Base-by-base conservation (phyloP, 1,140 invertebrate species). In the Geopemphigus sp. region DNA sequence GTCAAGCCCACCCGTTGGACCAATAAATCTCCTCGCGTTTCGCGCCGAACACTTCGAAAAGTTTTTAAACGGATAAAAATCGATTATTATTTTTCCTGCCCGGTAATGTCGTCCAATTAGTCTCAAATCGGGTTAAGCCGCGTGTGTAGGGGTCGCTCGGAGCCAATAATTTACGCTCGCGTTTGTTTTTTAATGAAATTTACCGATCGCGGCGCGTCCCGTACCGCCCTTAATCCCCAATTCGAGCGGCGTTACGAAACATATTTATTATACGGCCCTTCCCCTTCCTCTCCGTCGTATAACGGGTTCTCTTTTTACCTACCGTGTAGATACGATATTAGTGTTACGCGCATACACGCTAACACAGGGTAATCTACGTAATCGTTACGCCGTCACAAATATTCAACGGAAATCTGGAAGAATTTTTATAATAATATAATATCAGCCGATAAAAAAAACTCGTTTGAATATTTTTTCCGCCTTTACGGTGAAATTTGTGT, bases 161-260 rank as follows among this genome's bases (percentile, higher is more conserved):
- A 72, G 26, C 47, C 50, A 54, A 72, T 54, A 72, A 53, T 29
- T 72, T 72, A 72, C 50, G 47, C 11, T 26, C 47, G 10, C 68
- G 68, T 72, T 72, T 54, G 24, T 72, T 54, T 72, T 72, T 54
- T 54, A 72, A 72, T n/a, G 47, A 72, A 72, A 72, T 72, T 29
- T 72, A 54, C 68, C 47, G 68, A 72, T 72, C 50, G 50, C 3
- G 5, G 50, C 10, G 12, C 12, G 3, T 24, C 22, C 24, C 17
- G 45, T 26, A 0, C 50, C 68, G 24, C 17, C 47, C 68, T 72
- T 72, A 72, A 54, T n/a, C 47, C 26, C 50, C 24, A 70, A 5
- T 70, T 19, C 47, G 47, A 70, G 50, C 50, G 53, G 12, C 63
- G 29, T 50, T 70, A 70, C 47, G 29, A 70, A 29, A 53, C n/a